A percentile compares a stretch with the other conserved stretches of the same genome.
These are phyloP conservation scores for Heliconius ismenius DNA, from an alignment of 2,888 invertebrate genomes.

Conservation along the genomic window DNA sequence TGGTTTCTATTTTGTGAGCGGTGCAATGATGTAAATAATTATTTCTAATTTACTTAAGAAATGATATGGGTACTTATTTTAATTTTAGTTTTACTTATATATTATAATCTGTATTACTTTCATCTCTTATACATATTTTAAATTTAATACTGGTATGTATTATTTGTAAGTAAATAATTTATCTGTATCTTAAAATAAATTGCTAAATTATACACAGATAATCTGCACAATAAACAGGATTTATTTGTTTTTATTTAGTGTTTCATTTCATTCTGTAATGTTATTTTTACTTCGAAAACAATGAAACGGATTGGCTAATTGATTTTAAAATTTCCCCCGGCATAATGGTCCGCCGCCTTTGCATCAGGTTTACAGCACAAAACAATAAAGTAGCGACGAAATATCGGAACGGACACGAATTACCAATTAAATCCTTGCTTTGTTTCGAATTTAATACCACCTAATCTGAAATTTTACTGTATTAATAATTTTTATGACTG, in stretches of 20 bases:
- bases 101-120: slow-evolving; percentile 9
- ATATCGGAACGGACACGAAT: slow-evolving; percentile 59
- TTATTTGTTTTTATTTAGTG: slow-evolving; percentile 30
- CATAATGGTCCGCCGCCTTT: slow-evolving; percentile 38
- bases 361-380: slow-evolving; percentile 52
- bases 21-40: slow-evolving; percentile 50
- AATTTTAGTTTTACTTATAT: slow-evolving; percentile 24
- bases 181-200: slow-evolving; percentile 9
- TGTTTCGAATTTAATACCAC: slow-evolving; percentile 78
- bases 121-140: slow-evolving; percentile 9
- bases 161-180: background rate
- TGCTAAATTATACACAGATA: slow-evolving; percentile 22
- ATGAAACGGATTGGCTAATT: slow-evolving; percentile 44
- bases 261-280: slow-evolving; percentile 26
- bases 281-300: slow-evolving; percentile 21
- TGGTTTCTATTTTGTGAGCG: slow-evolving; percentile 38
- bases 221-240: slow-evolving; percentile 38
- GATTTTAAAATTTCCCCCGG: slow-evolving; percentile 43
- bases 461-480: slow-evolving; percentile 80
- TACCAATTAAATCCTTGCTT: slow-evolving; percentile 78
- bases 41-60: slow-evolving; percentile 36
- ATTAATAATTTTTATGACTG: slow-evolving; percentile 75
- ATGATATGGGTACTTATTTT: slow-evolving; percentile 50
- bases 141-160: background rate
- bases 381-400: slow-evolving; percentile 52